Evolutionary conservation across 2,888 invertebrate species (phyloP).

Genomic region (Tanypteryx hageni): DNA sequence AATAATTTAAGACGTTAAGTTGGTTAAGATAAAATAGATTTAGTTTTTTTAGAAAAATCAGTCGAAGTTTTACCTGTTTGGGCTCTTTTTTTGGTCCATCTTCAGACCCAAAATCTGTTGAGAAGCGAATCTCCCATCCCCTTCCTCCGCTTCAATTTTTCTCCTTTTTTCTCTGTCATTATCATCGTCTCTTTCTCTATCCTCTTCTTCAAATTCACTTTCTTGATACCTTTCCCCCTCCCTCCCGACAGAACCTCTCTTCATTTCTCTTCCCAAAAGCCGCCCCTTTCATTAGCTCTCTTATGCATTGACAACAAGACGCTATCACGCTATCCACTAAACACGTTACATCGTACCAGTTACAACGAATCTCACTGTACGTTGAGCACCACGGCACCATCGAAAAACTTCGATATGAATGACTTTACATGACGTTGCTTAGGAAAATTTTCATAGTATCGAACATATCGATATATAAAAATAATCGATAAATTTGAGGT

Average conservation of each 20-base stretch:
- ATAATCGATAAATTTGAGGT: no score
- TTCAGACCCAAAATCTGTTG: slow-evolving; percentile 68
- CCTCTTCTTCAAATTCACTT: slow-evolving; percentile 58
- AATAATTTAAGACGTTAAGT: no score
- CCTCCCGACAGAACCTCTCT: slow-evolving; percentile 60
- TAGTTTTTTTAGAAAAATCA: slow-evolving; percentile 58
- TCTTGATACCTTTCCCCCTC: slow-evolving; percentile 61
- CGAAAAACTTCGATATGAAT: background rate
- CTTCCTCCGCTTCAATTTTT: slow-evolving; percentile 52
- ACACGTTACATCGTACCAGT: slow-evolving; percentile 44
- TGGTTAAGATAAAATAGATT: no score
- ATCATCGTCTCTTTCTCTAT: slow-evolving; percentile 62
- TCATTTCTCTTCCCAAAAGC: slow-evolving; percentile 50
- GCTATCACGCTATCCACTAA: slow-evolving; percentile 34
- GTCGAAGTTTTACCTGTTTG: slow-evolving; percentile 74
- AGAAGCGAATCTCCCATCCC: slow-evolving; percentile 56
- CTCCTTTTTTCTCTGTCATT: slow-evolving; percentile 59
- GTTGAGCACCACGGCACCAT: slow-evolving; percentile 12
- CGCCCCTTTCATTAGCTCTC: slow-evolving; percentile 47
- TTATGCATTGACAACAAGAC: slow-evolving; percentile 53
- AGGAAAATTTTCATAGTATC: background rate
- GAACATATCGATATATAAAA: background rate
- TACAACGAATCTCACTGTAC: background rate
- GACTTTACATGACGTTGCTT: slow-evolving; percentile 15
- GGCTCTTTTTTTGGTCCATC: slow-evolving; percentile 89